phyloP scores from a whole-genome alignment of 2,797 vertebrate genomes.

The Leucoraja ocellata region DNA sequence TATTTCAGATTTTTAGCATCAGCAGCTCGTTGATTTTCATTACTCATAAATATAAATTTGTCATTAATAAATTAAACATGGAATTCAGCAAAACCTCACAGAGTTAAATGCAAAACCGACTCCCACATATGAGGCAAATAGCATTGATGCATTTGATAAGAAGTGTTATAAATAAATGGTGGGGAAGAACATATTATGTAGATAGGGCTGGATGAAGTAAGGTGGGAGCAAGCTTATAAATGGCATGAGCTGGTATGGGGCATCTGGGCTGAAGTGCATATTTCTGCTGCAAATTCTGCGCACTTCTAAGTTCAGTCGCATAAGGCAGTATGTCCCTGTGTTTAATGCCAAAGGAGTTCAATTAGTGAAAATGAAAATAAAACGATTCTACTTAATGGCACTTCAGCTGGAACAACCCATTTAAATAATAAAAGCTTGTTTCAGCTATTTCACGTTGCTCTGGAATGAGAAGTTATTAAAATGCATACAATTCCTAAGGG shows the following conservation, averaged over 20 bases:
- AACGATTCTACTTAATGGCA: not conserved
- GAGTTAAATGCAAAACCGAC: not conserved
- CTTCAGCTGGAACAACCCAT: not conserved
- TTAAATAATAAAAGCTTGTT: not conserved
- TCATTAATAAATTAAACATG: not conserved
- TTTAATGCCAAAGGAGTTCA: not conserved
- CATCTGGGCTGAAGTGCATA: not conserved
- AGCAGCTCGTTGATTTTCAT: no score
- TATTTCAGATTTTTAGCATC: no score
- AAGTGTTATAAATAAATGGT: not conserved
- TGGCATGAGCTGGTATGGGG: not conserved
- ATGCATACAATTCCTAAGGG: no score
- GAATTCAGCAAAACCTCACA: not conserved
- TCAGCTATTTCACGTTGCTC: not conserved
- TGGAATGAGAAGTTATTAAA: not conserved
- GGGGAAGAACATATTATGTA: not conserved
- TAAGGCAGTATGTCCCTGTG: not conserved
- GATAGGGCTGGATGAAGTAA: not conserved
- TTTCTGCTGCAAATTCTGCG: not conserved
- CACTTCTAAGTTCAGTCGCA: not conserved
- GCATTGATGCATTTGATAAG: not conserved
- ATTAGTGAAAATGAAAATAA: slow-evolving; percentile 17
- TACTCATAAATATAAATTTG: no score
- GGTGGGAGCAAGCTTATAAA: not conserved
- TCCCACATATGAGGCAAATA: not conserved